phyloP scores from a whole-genome alignment of 1,140 invertebrate species.

The Apis florea region DNA sequence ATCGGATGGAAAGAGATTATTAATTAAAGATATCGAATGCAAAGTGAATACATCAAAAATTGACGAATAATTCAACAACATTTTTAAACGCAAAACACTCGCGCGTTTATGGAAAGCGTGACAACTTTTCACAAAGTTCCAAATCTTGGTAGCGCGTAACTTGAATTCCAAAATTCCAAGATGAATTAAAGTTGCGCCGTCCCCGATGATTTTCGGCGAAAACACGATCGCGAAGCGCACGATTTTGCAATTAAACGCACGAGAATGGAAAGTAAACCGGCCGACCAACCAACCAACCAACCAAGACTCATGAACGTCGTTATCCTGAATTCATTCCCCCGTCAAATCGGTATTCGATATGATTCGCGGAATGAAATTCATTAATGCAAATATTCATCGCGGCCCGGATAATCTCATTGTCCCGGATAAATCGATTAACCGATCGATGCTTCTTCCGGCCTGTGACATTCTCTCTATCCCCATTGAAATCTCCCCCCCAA shows the following conservation, averaged over 20 bases:
- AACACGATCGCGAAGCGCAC: conserved; percentile 10
- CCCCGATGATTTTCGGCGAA: background rate
- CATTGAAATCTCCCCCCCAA: background rate
- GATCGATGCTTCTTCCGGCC: background rate
- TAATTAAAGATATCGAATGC: too few relatives aligned
- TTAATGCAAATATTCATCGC: conserved; percentile 19
- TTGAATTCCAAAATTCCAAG: conserved; percentile 3
- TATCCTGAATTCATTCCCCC: conserved; percentile 30
- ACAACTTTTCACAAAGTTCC: too few relatives aligned
- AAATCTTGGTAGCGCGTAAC: background rate
- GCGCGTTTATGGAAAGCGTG: too few relatives aligned
- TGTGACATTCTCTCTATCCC: background rate
- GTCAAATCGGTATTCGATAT: conserved; percentile 32
- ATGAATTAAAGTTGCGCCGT: conserved; percentile 14
- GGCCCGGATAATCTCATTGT: conserved; percentile 5
- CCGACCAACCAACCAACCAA: background rate
- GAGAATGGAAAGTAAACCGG: conserved; percentile 37
- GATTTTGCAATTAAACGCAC: conserved; percentile 40
- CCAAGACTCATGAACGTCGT: conserved; percentile 35
- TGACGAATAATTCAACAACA: too few relatives aligned
- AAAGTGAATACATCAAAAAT: too few relatives aligned
- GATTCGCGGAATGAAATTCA: conserved; percentile 23
- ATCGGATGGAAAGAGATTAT: too few relatives aligned
- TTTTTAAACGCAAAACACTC: too few relatives aligned
- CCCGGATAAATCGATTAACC: conserved; percentile 22